A percentile compares a stretch with the other conserved stretches of the same genome.
Evolutionary conservation across 2,113 vertebrate genomes (phyloP).

Genomic region (Ochotona princeps): DNA sequence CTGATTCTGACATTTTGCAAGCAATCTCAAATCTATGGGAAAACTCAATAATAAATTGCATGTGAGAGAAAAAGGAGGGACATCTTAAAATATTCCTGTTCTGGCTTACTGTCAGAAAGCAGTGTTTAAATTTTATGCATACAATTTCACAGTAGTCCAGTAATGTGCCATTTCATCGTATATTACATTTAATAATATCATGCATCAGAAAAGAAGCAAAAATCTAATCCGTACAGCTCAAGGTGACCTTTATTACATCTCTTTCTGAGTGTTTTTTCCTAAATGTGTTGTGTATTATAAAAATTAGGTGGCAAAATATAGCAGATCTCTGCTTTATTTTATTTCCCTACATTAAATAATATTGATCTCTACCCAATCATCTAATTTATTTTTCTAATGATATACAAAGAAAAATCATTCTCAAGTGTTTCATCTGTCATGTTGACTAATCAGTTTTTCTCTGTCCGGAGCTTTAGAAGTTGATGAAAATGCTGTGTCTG

Average conservation of each 20-base stretch:
- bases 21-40: not conserved
- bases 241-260: constrained; percentile 76
- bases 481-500: constrained; percentile 87
- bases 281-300: constrained; percentile 25
- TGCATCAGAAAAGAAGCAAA: constrained; percentile 42
- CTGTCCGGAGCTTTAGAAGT: constrained; percentile 87
- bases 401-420: constrained; percentile 94
- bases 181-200: constrained; percentile 39
- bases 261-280: constrained; percentile 57
- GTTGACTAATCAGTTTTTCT: constrained; percentile 90
- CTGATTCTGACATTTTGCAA: constrained; percentile 65
- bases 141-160: constrained; percentile 49
- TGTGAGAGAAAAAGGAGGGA: constrained; percentile 29
- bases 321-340: constrained; percentile 76
- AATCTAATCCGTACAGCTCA: constrained; percentile 5
- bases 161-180: not conserved
- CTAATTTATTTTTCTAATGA: constrained; percentile 93
- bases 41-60: constrained; percentile 51
- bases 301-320: constrained; percentile 77
- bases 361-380: constrained; percentile 86
- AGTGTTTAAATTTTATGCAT: constrained; percentile 70
- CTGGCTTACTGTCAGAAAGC: constrained; percentile 33
- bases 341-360: constrained; percentile 88
- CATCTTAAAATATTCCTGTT: constrained; percentile 16
- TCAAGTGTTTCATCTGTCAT: constrained; percentile 89